A percentile compares a stretch with the other conserved stretches of the same genome.
These are phyloP conservation scores for Cichlasoma orientale DNA, from an alignment of 2,797 vertebrate species.

Conservation along the genomic window DNA sequence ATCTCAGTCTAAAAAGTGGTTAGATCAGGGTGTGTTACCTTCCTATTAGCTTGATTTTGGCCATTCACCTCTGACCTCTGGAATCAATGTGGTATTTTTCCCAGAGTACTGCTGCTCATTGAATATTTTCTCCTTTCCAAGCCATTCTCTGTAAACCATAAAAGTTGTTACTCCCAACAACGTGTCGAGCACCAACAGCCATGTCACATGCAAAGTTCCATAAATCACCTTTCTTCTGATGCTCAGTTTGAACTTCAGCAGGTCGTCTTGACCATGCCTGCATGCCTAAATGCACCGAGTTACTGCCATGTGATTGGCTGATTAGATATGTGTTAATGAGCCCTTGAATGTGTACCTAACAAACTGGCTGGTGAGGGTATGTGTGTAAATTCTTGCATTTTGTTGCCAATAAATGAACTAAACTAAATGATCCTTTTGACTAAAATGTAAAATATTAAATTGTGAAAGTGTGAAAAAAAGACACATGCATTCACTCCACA, in stretches of 20 bases:
- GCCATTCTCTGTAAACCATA: too few species aligned
- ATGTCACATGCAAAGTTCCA: not conserved
- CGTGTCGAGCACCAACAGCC: not conserved
- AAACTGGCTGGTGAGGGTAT: not conserved
- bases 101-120: not conserved
- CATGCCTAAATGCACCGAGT: not conserved
- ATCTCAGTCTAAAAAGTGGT: not conserved
- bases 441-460: not conserved
- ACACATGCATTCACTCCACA: not conserved
- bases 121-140: not conserved
- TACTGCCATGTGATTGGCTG: not conserved
- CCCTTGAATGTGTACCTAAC: not conserved
- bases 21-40: not conserved
- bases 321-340: not conserved
- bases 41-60: not conserved
- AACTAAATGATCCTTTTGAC: not conserved
- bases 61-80: constrained; percentile 45
- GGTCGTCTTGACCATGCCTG: not conserved
- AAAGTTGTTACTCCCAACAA: too few species aligned
- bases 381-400: not conserved
- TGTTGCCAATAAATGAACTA: not conserved
- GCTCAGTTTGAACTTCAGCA: not conserved
- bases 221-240: not conserved
- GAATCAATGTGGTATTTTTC: constrained; percentile 52
- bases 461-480: not conserved